Conservation (phyloP, 2,888 invertebrate species). For the Lasius platythorax region DNA sequence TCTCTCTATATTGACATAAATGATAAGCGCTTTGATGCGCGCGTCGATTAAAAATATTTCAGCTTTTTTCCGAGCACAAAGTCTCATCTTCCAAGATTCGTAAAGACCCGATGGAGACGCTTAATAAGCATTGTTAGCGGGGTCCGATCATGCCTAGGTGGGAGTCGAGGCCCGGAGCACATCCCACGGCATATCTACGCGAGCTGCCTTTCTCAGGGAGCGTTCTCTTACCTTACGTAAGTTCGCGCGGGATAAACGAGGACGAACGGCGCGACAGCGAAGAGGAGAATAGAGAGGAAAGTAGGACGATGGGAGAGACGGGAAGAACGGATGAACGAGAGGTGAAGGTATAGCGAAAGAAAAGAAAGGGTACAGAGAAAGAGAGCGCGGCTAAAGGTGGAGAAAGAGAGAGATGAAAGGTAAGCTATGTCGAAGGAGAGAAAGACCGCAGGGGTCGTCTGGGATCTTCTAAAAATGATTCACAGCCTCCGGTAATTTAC, state of each 20-base stretch:
- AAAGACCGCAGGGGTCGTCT: conserved; percentile 77
- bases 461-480: conserved; percentile 83
- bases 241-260: conserved; percentile 50
- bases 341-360: conserved; percentile 68
- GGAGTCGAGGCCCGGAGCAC: conserved; percentile 83
- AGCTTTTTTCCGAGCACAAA: conserved; percentile 27
- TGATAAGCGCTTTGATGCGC: background rate
- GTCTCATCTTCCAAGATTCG: conserved; percentile 54
- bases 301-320: conserved; percentile 27
- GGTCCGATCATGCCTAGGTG: conserved; percentile 76
- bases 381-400: conserved; percentile 65
- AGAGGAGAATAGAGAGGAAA: conserved; percentile 43
- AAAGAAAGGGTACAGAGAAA: conserved; percentile 53
- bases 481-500: conserved; percentile 86
- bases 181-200: conserved; percentile 84
- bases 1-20: background rate
- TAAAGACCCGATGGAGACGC: conserved; percentile 52
- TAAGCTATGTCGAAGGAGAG: conserved; percentile 60
- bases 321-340: conserved; percentile 45
- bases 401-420: conserved; percentile 69
- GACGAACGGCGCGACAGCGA: conserved; percentile 48
- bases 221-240: conserved; percentile 72
- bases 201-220: conserved; percentile 83
- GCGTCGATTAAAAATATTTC: background rate
- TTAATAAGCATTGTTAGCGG: conserved; percentile 80